Evolutionary conservation across 2,888 invertebrate species (phyloP).

Genomic region (Troides oblongomaculatus): DNA sequence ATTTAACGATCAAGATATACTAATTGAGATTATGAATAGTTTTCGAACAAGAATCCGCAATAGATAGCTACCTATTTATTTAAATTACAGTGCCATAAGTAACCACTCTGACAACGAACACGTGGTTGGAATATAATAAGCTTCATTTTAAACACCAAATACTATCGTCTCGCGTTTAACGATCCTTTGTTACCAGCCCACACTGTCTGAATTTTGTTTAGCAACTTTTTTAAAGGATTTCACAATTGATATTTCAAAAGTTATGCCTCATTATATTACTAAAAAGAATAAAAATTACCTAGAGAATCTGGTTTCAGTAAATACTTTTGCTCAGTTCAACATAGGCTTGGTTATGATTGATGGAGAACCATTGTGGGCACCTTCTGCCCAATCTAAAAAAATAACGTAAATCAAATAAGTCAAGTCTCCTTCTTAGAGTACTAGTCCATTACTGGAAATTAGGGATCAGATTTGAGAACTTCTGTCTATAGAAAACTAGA

Average conservation of each 20-base stretch:
- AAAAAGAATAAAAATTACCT: neutral
- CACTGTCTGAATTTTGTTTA: neutral
- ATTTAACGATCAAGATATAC: neutral
- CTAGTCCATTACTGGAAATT: too few species aligned
- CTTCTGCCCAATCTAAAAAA: too few species aligned
- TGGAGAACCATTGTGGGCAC: too few species aligned
- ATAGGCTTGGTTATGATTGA: too few species aligned
- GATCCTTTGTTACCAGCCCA: slow-evolving; percentile 6
- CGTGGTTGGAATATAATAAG: slow-evolving; percentile 13
- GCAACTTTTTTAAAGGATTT: neutral
- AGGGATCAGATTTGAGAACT: too few species aligned
- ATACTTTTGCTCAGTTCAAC: neutral
- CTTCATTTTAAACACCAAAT: slow-evolving; percentile 16
- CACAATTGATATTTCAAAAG: neutral
- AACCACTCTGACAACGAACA: slow-evolving; percentile 2
- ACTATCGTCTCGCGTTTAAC: neutral
- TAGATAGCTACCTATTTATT: slow-evolving; percentile 1
- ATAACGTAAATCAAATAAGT: too few species aligned
- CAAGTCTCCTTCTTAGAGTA: too few species aligned
- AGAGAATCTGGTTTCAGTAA: neutral
- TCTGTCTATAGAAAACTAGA: too few species aligned
- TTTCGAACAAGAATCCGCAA: neutral
- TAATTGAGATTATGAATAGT: neutral
- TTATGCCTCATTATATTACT: neutral
- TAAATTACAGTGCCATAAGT: slow-evolving; percentile 12